Base-by-base conservation (phyloP, 2,888 invertebrate species). In the Drosophila anomalata region DNA sequence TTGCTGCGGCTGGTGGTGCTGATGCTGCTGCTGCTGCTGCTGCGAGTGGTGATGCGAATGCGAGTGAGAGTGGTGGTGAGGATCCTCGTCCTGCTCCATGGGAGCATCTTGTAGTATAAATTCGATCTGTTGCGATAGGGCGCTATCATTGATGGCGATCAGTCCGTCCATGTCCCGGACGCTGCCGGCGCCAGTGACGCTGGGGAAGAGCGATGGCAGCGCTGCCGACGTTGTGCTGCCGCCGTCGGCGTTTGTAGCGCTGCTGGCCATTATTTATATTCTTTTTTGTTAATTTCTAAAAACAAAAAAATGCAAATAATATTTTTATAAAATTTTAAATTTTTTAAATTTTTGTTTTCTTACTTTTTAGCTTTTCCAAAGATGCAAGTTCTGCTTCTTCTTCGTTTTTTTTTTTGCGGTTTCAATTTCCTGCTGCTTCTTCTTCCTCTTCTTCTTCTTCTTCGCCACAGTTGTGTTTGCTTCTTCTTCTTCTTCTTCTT, bases 121-220 rank as follows among this genome's bases (percentile, higher is more conserved):
- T 91, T 91, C 91, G 90, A 91, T 92, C 90, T 91, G 91, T 89
- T 92, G 91, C 75, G 91, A 91, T 78, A 91, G 80, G 75, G 92
- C 90, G 78, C 85, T 90, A 85, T 91, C 92, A 73, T 90, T 91
- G 79, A 92, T 90, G 77, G 91, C 88, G 77, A 90, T 91, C 65
- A 91, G 79, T 67, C 88, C 90, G 71, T 91, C 91, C 77, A 91
- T 81, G 71, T 91, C 91, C 76, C 88, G 87, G 63, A 59, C 62
- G 31, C 76, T 66, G 76, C 76, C 76, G 56, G 68, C 60, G 42
- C 60, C 53, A 54, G 56, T 20, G 33, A 77, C 67, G 76, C 70
- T 73, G 33, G 68, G 52, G 39, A 77, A 77, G 42, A 76, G 53
- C 57, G 80, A 74, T 36, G 80, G 65, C 71, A 75, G 61, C 52